Percentiles rank a stretch among this genome's conserved stretches.
These are phyloP conservation scores for Pogonomyrmex barbatus DNA, from an alignment of 1,140 invertebrate species.

Conservation along the genomic window DNA sequence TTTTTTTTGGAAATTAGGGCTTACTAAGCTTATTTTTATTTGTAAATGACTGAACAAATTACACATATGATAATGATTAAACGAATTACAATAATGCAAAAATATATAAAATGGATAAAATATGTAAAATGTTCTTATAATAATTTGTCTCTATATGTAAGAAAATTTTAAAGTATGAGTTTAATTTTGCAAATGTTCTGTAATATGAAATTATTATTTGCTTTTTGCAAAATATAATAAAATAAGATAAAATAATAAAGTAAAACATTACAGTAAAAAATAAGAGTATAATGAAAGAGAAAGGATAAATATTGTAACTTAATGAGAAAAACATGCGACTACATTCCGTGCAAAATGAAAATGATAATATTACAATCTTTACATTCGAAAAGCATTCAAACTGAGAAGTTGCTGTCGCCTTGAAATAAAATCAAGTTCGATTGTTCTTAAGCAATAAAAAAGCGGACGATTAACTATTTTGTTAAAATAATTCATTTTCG, in stretches of 20 bases:
- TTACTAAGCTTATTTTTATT: no score
- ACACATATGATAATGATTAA: no score
- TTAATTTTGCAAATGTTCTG: slow-evolving; percentile 12
- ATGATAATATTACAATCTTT: slow-evolving; percentile 59
- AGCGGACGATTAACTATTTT: slow-evolving; percentile 6
- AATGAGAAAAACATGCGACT: slow-evolving; percentile 78
- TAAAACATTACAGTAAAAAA: slow-evolving; percentile 7
- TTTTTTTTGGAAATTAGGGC: no score
- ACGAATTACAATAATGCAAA: neutral
- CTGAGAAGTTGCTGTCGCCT: slow-evolving; percentile 82
- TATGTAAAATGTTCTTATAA: slow-evolving; percentile 19
- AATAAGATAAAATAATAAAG: slow-evolving; percentile 7
- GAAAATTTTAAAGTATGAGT: neutral
- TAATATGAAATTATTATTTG: neutral
- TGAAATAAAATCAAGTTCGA: slow-evolving; percentile 61
- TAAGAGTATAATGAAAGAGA: slow-evolving; percentile 3
- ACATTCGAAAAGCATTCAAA: slow-evolving; percentile 70
- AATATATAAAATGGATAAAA: slow-evolving; percentile 28
- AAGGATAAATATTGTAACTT: slow-evolving; percentile 61
- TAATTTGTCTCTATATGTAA: neutral
- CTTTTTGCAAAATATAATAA: slow-evolving; percentile 8
- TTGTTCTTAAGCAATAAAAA: slow-evolving; percentile 18
- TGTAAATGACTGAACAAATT: no score
- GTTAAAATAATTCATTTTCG: neutral
- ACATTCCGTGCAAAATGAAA: slow-evolving; percentile 75